Base-by-base conservation (phyloP, 2,888 invertebrate species). In the Ligdia adustata region DNA sequence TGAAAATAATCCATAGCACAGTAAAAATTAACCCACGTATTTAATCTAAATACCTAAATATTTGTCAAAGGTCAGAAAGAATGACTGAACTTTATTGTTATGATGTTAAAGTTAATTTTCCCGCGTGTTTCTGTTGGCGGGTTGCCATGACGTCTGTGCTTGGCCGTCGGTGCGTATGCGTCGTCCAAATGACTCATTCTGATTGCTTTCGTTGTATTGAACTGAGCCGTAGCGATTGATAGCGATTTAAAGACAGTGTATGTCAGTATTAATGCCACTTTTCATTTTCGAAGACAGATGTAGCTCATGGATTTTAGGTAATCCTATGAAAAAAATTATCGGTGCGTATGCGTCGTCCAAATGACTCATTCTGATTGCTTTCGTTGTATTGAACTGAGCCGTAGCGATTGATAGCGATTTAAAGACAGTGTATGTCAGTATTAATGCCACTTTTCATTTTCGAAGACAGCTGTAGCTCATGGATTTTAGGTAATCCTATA, bases 111-210 rank as follows among this genome's bases (percentile, higher is more conserved):
- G 50, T 55, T 58, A 46, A 56, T 46, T 42, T 53, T 67, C 50
- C 52, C 44, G 27, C 39, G 13, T 20, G 34, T 37, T 39, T 37
- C 29, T 26, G 31, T 65, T 75, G 75, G 75, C 69, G 11, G 0
- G 15, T 27, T 60, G 74, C 75, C 75, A 75, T 50, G 24, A 46
- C 35, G 42, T 28, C 52, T 46, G 38, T 33, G 48, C 40, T 55
- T 61, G 67, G 66, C 62, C 49, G 48, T 64, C 53, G 44, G 39
- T 55, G 57, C 53, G 54, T 60, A 55, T 43, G 56, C 60, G 63
- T 47, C 40, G 57, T 45, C 58, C 65, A 64, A 70, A 60, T 69
- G 69, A 70, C 57, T 67, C 67, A 69, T 35, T 34, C 35, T 57
- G 34, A 53, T 53, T 22, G 47, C 41, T 51, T 41, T 51, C 31